Base-by-base conservation (phyloP, 2,113 vertebrate genomes). In the Brachirus orientalis region DNA sequence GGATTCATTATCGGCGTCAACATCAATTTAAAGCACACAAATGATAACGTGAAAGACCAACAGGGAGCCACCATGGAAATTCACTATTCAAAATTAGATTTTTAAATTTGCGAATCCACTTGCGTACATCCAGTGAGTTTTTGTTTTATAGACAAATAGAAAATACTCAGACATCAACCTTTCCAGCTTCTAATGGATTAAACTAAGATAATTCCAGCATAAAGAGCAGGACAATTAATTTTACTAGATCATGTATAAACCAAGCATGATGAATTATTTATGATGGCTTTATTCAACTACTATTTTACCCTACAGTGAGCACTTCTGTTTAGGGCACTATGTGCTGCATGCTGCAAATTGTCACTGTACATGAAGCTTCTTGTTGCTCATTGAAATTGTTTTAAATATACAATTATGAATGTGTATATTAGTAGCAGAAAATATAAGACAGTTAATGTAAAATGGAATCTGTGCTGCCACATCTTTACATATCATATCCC, bases 201-300 rank as follows among this genome's bases (percentile, higher is more conserved):
- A 64, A 53, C 52, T 38, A 37, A 53, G n/a, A 5, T 0, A 1
- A 18, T 45, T 35, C 40, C 33, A 57, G 18, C 9, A 35, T 11
- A 19, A 47, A 1, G 40, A 51, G 28, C n/a, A 2, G 8, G 20
- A 17, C 16, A 16, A 57, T 41, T 20, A n/a, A 80, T 68, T 59
- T 35, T 9, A 43, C 4, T n/a, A 14, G 20, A 41, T n/a, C 16
- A 44, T 57, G 40, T 28, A 14, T 56, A 47, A 33, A 44, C 33
- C 16, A 1, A 33, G 48, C 3, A 37, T 57, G 20, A 63, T 76
- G 10, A 63, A 56, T 77, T 56, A 77, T 77, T 77, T 38, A 77
- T 38, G 2, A 10, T 3, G 36, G 47, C 10, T 53, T 40, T 45
- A 65, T 62, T 56, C 52, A 51, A 47, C 43, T 28, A 65, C 65